These are phyloP conservation scores for Plestiodon gilberti DNA, from an alignment of 2,113 vertebrate species.

Conservation along the genomic window DNA sequence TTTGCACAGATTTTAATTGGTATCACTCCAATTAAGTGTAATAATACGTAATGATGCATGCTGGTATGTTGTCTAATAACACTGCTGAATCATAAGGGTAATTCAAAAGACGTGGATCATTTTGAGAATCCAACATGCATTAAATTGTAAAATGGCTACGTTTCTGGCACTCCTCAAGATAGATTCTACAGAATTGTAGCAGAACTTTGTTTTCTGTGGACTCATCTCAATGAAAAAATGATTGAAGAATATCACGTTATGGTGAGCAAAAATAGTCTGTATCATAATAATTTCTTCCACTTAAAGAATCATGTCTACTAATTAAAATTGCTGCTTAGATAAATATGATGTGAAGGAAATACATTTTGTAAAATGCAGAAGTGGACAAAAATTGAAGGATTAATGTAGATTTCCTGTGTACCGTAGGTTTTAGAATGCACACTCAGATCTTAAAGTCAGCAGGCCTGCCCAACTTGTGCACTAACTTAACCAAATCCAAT, in stretches of 20 bases:
- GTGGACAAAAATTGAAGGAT: background rate
- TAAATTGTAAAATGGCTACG: background rate
- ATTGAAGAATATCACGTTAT: background rate
- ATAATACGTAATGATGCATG: background rate
- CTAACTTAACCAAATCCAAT: background rate
- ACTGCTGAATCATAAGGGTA: background rate
- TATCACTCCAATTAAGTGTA: background rate
- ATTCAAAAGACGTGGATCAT: background rate
- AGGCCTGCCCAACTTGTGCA: background rate
- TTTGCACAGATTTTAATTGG: rapidly evolving
- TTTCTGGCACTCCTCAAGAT: background rate
- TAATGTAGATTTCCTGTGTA: background rate
- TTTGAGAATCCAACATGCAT: background rate
- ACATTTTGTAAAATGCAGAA: background rate
- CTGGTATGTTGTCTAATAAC: background rate
- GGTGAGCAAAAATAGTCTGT: background rate
- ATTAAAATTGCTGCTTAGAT: background rate
- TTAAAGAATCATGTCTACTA: background rate
- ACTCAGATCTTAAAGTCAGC: background rate
- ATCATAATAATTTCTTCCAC: background rate
- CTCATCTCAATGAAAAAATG: background rate
- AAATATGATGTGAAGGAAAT: background rate
- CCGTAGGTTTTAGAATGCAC: background rate
- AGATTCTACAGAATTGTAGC: background rate
- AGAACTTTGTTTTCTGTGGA: background rate